Percentiles rank a stretch among this genome's conserved stretches.
phyloP scores from a whole-genome alignment of 1,140 invertebrate species.

The Teleopsis dalmanni region DNA sequence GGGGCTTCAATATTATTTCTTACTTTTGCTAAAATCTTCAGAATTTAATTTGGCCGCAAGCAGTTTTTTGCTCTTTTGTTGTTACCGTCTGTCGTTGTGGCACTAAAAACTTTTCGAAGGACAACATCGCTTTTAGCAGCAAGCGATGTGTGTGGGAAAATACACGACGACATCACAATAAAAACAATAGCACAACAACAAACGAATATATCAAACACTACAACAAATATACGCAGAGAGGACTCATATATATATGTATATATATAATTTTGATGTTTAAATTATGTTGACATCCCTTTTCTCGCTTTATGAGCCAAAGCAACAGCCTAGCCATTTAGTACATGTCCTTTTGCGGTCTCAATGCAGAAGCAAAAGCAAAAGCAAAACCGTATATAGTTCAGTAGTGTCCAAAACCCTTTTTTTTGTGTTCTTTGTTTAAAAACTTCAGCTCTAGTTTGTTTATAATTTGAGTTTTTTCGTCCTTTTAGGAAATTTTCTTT shows the following conservation, averaged over 20 bases:
- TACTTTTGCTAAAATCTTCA: conserved; percentile 1
- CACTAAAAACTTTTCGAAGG: background rate
- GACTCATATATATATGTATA: no score
- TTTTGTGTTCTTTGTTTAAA: background rate
- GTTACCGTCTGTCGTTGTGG: background rate
- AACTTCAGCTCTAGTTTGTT: background rate
- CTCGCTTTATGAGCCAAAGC: background rate
- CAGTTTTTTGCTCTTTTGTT: background rate
- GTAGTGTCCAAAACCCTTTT: background rate
- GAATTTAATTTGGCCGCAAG: background rate
- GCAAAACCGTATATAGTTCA: background rate
- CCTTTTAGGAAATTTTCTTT: background rate
- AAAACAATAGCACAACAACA: background rate
- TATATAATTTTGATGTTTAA: conserved; percentile 26
- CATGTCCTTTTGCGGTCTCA: conserved; percentile 6
- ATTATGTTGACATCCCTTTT: conserved; percentile 31
- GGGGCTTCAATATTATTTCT: background rate
- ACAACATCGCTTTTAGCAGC: background rate
- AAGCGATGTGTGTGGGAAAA: background rate
- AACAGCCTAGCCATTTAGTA: background rate
- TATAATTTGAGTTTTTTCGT: background rate
- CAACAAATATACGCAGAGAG: background rate
- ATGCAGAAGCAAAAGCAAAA: background rate
- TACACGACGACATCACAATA: background rate
- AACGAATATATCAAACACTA: background rate